Base-by-base conservation (phyloP, 2,888 invertebrate species). In the Matsumyia berberina region DNA sequence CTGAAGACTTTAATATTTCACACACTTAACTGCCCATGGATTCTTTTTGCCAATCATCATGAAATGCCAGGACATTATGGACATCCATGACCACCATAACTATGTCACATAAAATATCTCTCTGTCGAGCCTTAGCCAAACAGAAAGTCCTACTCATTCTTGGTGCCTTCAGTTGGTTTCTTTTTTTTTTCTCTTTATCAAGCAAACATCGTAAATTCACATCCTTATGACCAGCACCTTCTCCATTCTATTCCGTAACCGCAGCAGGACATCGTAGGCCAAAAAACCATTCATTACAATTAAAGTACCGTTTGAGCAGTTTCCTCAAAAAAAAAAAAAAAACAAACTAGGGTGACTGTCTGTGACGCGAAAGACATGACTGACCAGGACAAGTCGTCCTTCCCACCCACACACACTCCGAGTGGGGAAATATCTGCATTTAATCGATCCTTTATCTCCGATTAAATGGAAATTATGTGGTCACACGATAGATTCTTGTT, bases 401-500 rank as follows among this genome's bases (percentile, higher is more conserved):
- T 29, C 9, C 31, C 7, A 11, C 5, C n/a, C 19, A 31, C 12
- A 29, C 5, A 5, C 19, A 31, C 12, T n/a, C 24, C 24, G 24
- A 51, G 1, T 29, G 5, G 24, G 6, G 8, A 12, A 67, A 76
- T 58, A 77, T 67, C 67, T 77, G 76, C 67, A 77, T 67, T 67
- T 58, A 67, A 77, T 77, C 76, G 76, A 77, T 77, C 58, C 39
- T 77, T 67, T 77, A 51, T 77, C 76, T 42, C 53, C 58, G 58
- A 51, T 67, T 77, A 77, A 77, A 69, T 77, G 58, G 51, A 69
- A 77, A 77, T 77, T 67, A 77, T 60, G 76, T 44, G 67, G 58
- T 69, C 33, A 15, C 29, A n/a, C 24, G n/a, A 62, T 53, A 15
- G 19, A 51, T 39, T 49, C 49, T 51, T 42, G 19, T 62, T 33